Evolutionary conservation across 2,888 invertebrate genomes (phyloP).

Genomic region (Coenonympha arcania): DNA sequence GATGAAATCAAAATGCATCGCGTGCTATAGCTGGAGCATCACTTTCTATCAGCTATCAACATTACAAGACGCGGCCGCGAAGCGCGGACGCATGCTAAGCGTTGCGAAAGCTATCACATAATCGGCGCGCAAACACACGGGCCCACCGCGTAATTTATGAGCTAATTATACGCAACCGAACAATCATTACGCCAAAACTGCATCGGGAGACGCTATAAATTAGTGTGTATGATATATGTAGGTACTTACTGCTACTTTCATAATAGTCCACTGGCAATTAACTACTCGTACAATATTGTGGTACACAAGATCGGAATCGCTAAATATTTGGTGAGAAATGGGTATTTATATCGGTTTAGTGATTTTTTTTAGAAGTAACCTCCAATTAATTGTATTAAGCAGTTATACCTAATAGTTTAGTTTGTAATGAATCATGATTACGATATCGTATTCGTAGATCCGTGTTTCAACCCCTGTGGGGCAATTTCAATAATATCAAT

Average conservation of each 20-base stretch:
- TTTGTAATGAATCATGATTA: too few species aligned
- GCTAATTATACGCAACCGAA: conserved; percentile 3
- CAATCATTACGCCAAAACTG: neutral
- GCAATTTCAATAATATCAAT: too few species aligned
- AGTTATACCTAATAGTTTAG: too few species aligned
- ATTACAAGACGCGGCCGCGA: too few species aligned
- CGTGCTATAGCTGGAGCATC: conserved; percentile 22
- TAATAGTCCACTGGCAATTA: neutral
- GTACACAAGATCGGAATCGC: too few species aligned
- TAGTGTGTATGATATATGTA: neutral
- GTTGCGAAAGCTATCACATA: conserved; percentile 28
- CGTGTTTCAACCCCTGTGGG: too few species aligned
- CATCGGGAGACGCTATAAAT: neutral
- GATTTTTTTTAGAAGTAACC: too few species aligned
- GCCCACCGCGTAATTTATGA: conserved; percentile 10
- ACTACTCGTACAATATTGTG: too few species aligned
- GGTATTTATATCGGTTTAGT: too few species aligned
- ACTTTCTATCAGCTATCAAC: conserved; percentile 27
- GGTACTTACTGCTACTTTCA: neutral
- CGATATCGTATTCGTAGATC: too few species aligned
- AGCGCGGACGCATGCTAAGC: conserved; percentile 25
- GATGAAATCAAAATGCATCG: conserved; percentile 14
- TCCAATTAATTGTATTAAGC: too few species aligned
- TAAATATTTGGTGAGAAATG: too few species aligned
- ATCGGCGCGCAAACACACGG: conserved; percentile 13